Conservation (phyloP, 2,888 invertebrate species). For the Allolobophora icterica region DNA sequence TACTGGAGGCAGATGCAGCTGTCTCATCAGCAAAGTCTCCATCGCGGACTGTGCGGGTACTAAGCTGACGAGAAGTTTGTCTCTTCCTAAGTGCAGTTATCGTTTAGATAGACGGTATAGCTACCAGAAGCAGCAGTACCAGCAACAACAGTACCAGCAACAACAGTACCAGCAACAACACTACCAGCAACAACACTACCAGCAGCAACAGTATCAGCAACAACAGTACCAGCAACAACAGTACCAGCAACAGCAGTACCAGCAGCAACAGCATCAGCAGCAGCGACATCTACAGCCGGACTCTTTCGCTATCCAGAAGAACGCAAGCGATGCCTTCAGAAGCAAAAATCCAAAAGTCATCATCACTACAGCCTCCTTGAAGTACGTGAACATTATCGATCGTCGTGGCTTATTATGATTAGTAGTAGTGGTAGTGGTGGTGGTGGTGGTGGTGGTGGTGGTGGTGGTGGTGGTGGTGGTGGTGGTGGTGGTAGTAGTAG, state of each 20-base stretch:
- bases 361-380: background rate
- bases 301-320: constrained; percentile 10
- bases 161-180: background rate
- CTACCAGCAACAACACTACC: background rate
- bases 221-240: background rate
- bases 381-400: background rate
- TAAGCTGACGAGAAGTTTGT: background rate
- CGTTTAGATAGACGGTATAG: background rate
- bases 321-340: background rate
- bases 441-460: too few species aligned
- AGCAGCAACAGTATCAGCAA: background rate
- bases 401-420: too few species aligned
- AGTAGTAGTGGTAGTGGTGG: too few species aligned
- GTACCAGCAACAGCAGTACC: background rate
- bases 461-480: too few species aligned
- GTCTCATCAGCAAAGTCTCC: too few species aligned
- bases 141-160: background rate
- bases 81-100: background rate
- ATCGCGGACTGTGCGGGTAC: background rate
- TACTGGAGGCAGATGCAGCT: background rate
- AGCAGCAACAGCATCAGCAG: background rate
- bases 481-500: too few species aligned
- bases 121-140: background rate
- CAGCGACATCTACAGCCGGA: background rate
- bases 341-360: background rate